Evolutionary conservation across 2,888 invertebrate genomes (phyloP).

Genomic region (Neoitamus cyanurus): DNA sequence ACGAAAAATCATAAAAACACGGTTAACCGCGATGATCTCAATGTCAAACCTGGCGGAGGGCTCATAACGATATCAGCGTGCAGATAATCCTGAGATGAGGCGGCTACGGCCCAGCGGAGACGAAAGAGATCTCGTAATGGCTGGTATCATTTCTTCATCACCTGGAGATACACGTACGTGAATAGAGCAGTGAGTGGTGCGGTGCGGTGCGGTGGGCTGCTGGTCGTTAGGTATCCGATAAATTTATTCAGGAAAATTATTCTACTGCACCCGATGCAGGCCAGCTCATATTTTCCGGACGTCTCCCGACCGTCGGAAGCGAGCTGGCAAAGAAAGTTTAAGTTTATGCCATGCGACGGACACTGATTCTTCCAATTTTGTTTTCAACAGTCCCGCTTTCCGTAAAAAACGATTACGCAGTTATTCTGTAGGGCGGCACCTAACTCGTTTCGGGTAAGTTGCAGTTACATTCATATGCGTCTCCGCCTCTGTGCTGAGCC

Average conservation of each 20-base stretch:
- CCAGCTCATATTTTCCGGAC: background rate
- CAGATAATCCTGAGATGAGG: background rate
- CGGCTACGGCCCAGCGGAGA: background rate
- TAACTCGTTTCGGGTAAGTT: background rate
- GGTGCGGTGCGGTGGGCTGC: background rate
- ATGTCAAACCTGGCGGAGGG: background rate
- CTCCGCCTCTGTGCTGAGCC: background rate
- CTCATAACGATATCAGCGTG: background rate
- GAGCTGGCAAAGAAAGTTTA: background rate
- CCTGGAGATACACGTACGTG: too few relatives aligned
- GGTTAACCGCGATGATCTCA: background rate
- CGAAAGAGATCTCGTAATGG: background rate
- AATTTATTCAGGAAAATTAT: background rate
- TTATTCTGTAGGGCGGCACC: background rate
- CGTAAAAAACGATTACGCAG: background rate
- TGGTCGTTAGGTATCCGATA: background rate
- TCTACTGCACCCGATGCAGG: background rate
- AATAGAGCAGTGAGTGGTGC: background rate
- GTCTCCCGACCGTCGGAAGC: background rate
- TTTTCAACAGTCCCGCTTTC: background rate
- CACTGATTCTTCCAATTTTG: background rate
- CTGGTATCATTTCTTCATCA: background rate
- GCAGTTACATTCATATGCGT: background rate
- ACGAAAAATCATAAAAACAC: background rate
- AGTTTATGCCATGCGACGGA: background rate